phyloP scores from a whole-genome alignment of 92 coral and sea anemone species.

The Meandrina meandrites region DNA sequence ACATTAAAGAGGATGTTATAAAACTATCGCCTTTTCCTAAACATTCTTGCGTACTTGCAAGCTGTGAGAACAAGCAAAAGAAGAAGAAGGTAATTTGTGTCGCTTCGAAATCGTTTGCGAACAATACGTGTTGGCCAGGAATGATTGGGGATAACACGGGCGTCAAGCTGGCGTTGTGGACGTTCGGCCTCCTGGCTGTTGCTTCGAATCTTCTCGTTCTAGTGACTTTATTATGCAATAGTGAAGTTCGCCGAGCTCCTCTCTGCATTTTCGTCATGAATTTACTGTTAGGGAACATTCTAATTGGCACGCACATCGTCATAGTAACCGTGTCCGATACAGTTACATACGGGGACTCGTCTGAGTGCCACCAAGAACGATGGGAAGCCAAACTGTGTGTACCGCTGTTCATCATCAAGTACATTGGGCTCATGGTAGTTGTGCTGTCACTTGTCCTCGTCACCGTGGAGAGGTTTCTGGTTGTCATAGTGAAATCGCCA shows the following conservation, averaged over 20 bases:
- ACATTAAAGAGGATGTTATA: constrained; percentile 58
- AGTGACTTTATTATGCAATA: constrained; percentile 74
- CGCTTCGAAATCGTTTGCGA: constrained; percentile 44
- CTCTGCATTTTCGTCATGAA: constrained; percentile 87
- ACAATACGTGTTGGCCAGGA: constrained; percentile 64
- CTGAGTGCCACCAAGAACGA: constrained; percentile 72
- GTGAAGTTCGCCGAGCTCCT: constrained; percentile 76
- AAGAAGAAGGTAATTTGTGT: constrained; percentile 50
- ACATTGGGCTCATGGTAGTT: constrained; percentile 73
- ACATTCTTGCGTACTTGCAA: constrained; percentile 74
- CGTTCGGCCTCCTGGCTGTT: constrained; percentile 86
- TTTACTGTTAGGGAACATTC: constrained; percentile 73
- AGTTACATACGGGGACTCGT: constrained; percentile 72
- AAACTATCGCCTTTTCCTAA: constrained; percentile 59
- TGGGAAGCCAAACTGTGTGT: constrained; percentile 78
- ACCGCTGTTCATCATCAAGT: constrained; percentile 80
- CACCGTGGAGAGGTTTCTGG: constrained; percentile 71
- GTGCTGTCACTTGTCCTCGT: constrained; percentile 71
- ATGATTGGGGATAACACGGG: constrained; percentile 85
- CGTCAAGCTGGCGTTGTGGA: constrained; percentile 86
- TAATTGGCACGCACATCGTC: constrained; percentile 77
- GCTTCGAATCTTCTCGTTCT: constrained; percentile 78
- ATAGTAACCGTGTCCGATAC: constrained; percentile 79
- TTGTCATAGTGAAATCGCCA: constrained; percentile 61
- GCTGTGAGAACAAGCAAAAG: constrained; percentile 62